Evolutionary conservation across 2,888 invertebrate species (phyloP), one percentile per base, ranked within the genome.

Genomic region (Ophioninae sp.): DNA sequence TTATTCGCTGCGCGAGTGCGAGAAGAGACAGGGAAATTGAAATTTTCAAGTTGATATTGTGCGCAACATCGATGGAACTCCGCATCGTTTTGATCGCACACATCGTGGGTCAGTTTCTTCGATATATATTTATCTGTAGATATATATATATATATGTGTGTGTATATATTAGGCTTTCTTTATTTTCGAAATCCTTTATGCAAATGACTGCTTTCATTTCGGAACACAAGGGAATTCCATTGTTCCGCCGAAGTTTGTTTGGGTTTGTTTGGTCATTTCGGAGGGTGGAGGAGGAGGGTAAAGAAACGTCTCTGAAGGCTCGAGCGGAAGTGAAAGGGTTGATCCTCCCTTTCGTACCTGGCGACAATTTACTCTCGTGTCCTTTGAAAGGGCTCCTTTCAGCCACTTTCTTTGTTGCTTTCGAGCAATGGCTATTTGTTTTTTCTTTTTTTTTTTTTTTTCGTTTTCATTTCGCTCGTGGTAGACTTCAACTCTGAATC

Each of bases 11-110:
- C 30, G 30, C 30, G 30, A 30, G 30, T 30, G 30, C 30, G 0
- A 8, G 3, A 6, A 1, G 41, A 8, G 62, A 44, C 6, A 57
- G 62, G 7, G 50, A 68, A 56, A 50, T 17, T 70, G 50, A 67
- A 67, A 70, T 68, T 30, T 30, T 64, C 74, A 79, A 41, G 79
- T 78, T 65, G 70, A 78, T 78, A 68, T 74, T 76, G 75, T 67
- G 44, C 13, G 82, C 82, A 85, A 85, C 86, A 85, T 84, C 89
- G 87, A 91, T 91, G 90, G 90, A 91, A 90, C 88, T 90, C 87
- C 88, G 88, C 88, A 88, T 90, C 77, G 83, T 90, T 37, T 86
- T 90, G 44, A 86, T 90, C 85, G 87, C 88, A 84, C 89, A 90
- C 82, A 86, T 88, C 85, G 86, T 88, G 85, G 88, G 88, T 88